Evolutionary conservation across 2,113 vertebrate genomes (phyloP).

Genomic region (Ivindomyrus marchei): DNA sequence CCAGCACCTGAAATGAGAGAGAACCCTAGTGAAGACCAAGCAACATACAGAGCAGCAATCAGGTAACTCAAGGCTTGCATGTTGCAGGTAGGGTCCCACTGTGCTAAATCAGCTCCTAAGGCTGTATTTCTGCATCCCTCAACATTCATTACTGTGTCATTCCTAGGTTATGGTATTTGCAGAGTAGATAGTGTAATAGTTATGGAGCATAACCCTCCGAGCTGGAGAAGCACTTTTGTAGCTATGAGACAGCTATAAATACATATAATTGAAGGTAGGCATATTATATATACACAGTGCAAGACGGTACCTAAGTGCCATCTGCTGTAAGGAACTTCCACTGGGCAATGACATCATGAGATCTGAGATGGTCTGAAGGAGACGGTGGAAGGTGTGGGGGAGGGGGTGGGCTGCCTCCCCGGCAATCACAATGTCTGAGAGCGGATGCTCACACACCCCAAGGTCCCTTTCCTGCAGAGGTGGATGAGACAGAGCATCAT

Average conservation of each 20-base stretch:
- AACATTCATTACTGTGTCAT: background rate
- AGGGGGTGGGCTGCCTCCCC: conserved; percentile 94
- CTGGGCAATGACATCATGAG: conserved; percentile 98
- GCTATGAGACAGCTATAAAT: background rate
- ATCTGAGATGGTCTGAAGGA: conserved; percentile 98
- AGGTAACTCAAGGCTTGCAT: background rate
- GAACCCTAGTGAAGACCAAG: background rate
- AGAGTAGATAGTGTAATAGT: background rate
- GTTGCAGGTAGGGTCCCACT: background rate
- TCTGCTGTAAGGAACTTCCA: conserved; percentile 93
- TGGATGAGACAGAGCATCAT: background rate
- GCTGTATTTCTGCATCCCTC: background rate
- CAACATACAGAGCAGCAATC: background rate
- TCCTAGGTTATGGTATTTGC: background rate
- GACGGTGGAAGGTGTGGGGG: conserved; percentile 92
- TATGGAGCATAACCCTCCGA: background rate
- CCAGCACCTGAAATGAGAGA: conserved; percentile 76
- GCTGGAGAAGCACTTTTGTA: background rate
- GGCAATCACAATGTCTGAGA: conserved; percentile 97
- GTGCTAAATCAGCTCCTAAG: background rate
- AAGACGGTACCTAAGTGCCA: conserved; percentile 81
- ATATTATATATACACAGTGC: background rate
- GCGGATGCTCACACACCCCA: conserved; percentile 90
- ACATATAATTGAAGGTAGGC: background rate
- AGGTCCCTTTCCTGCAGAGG: conserved; percentile 81